Base-by-base conservation (phyloP, 2,113 vertebrate genomes). In the Eublepharis macularius region DNA sequence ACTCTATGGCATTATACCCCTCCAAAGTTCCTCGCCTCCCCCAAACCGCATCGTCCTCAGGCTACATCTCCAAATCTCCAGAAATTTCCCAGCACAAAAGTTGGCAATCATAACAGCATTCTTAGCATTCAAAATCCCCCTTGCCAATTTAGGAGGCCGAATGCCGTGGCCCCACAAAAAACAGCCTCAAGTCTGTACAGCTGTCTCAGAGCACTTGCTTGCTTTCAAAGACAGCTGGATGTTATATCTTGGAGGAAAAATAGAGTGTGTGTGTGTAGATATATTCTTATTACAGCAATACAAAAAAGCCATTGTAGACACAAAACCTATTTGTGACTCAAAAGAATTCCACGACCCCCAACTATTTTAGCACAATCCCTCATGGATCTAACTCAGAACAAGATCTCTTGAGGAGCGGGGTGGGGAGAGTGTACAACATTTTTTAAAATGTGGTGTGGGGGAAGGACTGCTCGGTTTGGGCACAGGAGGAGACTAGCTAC, bases 121-220 rank as follows among this genome's bases (percentile, higher is more conserved):
- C 45, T 81, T 89, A 80, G 65, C 89, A 81, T 83, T 80, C 24
- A 75, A 83, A 73, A 57, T 82, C 84, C 78, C 2, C 39, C 70
- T 86, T 19, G 5, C 76, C 79, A 36, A 43, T 82, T 90, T 82
- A 32, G 49, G 73, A 74, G 81, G 80, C 85, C 73, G 85, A 83
- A 90, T 85, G 84, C 66, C 69, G 19, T 76, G 87, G 76, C 90
- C 86, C 19, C 87, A 60, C 0, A 17, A 93, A 81, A 90, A 87
- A 88, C 49, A 84, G n/a, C 80, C 76, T 80, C 77, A 90, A 93
- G 93, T 93, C 91, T 81, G 60, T 88, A 94, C 95, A 96, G 95
- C 91, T 94, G 94, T 92, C 84, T 78, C 11, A 9, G 87, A 94
- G 87, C 94, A 92, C 86, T 68, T 90, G 92, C 84, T 86, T 88